phyloP scores from a whole-genome alignment of 2,888 invertebrate genomes.

The Melanostoma mellinum region DNA sequence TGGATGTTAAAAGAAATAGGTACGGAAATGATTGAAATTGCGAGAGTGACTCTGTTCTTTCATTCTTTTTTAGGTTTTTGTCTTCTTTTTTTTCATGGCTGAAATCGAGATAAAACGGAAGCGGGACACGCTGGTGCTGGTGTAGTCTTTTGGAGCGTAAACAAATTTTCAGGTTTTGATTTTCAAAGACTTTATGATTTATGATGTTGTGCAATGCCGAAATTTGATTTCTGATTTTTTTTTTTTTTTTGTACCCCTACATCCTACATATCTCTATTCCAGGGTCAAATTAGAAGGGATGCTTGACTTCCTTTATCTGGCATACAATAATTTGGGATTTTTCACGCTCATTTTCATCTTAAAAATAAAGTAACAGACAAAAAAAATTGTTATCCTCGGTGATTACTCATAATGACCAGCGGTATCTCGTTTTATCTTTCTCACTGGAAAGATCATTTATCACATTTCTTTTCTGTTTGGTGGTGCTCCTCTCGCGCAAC shows the following conservation, averaged over 20 bases:
- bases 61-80: conserved; percentile 9
- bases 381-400: conserved; percentile 43
- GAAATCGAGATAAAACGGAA: conserved; percentile 8
- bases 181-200: conserved; percentile 63
- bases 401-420: conserved; percentile 52
- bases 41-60: conserved; percentile 22
- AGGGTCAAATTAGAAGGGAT: background rate
- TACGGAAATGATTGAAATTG: conserved; percentile 45
- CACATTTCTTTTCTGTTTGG: conserved; percentile 4
- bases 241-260: background rate
- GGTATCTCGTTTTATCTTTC: conserved; percentile 7
- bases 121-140: background rate
- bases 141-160: conserved; percentile 38
- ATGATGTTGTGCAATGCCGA: conserved; percentile 41
- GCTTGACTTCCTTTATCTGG: conserved; percentile 1
- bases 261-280: conserved; percentile 1
- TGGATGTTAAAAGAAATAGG: conserved; percentile 56
- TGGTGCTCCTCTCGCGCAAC: background rate
- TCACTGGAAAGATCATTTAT: conserved; percentile 28
- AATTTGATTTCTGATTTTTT: background rate
- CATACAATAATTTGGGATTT: conserved; percentile 25
- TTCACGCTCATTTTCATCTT: conserved; percentile 12
- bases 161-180: conserved; percentile 55
- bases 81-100: background rate
- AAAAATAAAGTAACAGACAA: conserved; percentile 3